Percentiles rank a stretch among this genome's conserved stretches.
Evolutionary conservation across 1,140 invertebrate species (phyloP).

Genomic region (Dinothrombium tinctorium): DNA sequence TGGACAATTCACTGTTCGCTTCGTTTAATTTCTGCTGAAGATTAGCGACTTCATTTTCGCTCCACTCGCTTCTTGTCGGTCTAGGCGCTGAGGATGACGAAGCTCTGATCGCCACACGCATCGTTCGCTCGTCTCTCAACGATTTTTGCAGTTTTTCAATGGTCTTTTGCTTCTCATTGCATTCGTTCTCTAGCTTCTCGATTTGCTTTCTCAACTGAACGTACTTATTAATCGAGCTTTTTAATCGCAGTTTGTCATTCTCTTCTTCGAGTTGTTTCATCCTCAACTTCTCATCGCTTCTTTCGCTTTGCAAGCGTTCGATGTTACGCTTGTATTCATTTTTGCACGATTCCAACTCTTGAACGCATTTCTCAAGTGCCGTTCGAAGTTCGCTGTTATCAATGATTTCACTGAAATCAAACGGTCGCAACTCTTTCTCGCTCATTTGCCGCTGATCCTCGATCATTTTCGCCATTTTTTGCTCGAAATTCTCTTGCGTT

Average conservation of each 20-base stretch:
- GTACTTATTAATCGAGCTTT: neutral
- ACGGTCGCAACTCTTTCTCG: neutral
- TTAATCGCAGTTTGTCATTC: neutral
- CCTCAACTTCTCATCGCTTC: neutral
- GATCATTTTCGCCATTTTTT: constrained; percentile 1
- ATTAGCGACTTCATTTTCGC: no score
- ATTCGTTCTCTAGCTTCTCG: neutral
- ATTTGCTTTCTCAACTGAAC: neutral
- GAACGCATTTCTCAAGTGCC: neutral
- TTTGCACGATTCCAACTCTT: neutral
- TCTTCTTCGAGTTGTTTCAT: neutral
- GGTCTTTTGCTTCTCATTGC: neutral
- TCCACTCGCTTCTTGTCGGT: no score
- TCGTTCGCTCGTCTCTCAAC: no score
- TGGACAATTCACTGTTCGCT: no score
- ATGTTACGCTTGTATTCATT: neutral
- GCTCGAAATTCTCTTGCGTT: constrained; percentile 1
- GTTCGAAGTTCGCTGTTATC: neutral
- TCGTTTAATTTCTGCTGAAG: no score
- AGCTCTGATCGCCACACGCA: no score
- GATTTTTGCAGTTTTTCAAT: neutral
- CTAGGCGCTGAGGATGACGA: no score
- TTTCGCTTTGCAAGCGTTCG: neutral
- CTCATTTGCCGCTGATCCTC: neutral
- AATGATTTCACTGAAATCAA: neutral